Conservation (phyloP, 1,140 invertebrate genomes). For the Drosophila bocqueti region DNA sequence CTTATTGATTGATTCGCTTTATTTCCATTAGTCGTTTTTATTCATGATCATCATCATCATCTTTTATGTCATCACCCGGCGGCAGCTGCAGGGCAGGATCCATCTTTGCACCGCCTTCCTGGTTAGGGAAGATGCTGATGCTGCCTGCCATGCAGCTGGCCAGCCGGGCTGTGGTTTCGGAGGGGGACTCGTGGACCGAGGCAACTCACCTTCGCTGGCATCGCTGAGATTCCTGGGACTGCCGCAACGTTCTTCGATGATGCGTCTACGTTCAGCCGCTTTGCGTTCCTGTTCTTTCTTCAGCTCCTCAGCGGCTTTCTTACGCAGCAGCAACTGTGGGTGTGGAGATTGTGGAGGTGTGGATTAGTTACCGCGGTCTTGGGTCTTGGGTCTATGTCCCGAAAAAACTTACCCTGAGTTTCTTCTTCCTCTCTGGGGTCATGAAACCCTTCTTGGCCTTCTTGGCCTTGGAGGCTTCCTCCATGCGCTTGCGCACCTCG, state of each 20-base stretch:
- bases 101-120: neutral
- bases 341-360: neutral
- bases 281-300: constrained; percentile 99
- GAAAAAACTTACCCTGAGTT: constrained; percentile 92
- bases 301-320: constrained; percentile 99
- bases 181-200: constrained; percentile 46
- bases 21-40: constrained; percentile 17
- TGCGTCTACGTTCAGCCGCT: constrained; percentile 98
- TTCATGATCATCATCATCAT: constrained; percentile 9
- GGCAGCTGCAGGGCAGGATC: constrained; percentile 9
- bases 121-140: neutral
- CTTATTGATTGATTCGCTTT: constrained; percentile 42
- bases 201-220: constrained; percentile 94
- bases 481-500: constrained; percentile 97
- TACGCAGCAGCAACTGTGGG: constrained; percentile 96
- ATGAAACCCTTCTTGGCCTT: constrained; percentile 99
- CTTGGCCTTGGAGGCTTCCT: constrained; percentile 97
- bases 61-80: constrained; percentile 5
- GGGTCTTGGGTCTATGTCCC: neutral
- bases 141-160: neutral
- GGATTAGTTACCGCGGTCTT: too few relatives aligned
- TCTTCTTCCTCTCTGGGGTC: constrained; percentile 99
- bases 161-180: neutral
- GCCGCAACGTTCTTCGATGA: constrained; percentile 98
- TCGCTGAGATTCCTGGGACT: constrained; percentile 95